Evolutionary conservation across 2,888 invertebrate species (phyloP).

Genomic region (Ophion ellenae): DNA sequence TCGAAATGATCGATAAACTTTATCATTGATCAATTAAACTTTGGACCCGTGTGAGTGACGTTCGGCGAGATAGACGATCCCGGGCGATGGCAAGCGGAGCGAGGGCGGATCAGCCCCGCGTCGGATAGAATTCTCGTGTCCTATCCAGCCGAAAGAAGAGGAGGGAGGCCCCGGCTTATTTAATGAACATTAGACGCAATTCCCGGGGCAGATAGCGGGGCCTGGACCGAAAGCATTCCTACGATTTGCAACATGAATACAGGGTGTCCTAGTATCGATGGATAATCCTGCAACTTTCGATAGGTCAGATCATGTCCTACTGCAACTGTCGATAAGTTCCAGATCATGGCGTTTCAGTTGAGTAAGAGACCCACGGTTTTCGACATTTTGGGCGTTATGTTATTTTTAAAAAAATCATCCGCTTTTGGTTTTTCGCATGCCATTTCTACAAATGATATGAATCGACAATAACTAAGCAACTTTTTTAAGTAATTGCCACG

Average conservation of each 20-base stretch:
- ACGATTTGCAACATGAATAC: conserved; percentile 17
- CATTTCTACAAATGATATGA: too few relatives aligned
- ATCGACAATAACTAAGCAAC: too few relatives aligned
- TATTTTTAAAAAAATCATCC: too few relatives aligned
- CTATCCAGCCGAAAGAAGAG: conserved; percentile 68
- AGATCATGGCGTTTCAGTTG: too few relatives aligned
- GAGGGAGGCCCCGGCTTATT: conserved; percentile 78
- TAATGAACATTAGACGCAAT: conserved; percentile 82
- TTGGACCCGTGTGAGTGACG: conserved; percentile 82
- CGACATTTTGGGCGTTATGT: too few relatives aligned
- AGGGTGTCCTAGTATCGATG: too few relatives aligned
- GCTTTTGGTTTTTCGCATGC: too few relatives aligned
- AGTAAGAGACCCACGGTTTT: too few relatives aligned
- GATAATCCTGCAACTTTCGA: too few relatives aligned
- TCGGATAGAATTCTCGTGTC: conserved; percentile 54
- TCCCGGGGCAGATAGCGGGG: conserved; percentile 70
- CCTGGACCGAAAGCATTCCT: conserved; percentile 33
- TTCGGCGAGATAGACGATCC: conserved; percentile 65
- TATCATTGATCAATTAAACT: conserved; percentile 84
- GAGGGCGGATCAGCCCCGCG: conserved; percentile 62
- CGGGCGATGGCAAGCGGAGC: conserved; percentile 56
- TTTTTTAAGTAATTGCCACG: too few relatives aligned
- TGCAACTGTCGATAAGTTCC: too few relatives aligned
- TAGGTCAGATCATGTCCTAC: too few relatives aligned
- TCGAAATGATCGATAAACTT: conserved; percentile 84